Percentiles rank a stretch among this genome's conserved stretches.
phyloP scores from a whole-genome alignment of 2,888 invertebrate genomes.

The Caenorhabditis auriculariae region DNA sequence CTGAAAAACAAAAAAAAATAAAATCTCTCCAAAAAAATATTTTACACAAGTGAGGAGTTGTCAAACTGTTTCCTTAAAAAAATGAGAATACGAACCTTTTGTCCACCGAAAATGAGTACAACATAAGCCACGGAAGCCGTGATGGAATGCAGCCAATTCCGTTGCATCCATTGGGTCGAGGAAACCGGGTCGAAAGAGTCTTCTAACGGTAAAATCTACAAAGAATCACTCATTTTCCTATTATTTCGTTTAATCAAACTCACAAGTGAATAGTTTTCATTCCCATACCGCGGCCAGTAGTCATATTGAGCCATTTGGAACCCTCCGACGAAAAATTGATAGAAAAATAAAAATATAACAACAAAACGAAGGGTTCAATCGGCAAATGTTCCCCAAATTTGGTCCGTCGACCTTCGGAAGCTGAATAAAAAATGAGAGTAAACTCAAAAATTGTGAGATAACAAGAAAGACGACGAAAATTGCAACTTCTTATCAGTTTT shows the following conservation, averaged over 20 bases:
- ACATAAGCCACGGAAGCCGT: conserved; percentile 80
- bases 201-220: conserved; percentile 84
- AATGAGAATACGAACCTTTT: conserved; percentile 69
- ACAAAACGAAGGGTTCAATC: no score
- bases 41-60: no score
- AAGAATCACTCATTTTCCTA: no score
- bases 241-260: no score
- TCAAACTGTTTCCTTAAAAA: conserved; percentile 5
- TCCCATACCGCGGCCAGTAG: conserved; percentile 58
- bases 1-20: background rate
- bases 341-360: no score
- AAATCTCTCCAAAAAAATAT: background rate
- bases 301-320: conserved; percentile 59
- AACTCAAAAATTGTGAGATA: no score
- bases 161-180: conserved; percentile 81
- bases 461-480: no score
- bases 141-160: conserved; percentile 76
- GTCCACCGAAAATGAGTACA: conserved; percentile 88
- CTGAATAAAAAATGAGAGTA: no score
- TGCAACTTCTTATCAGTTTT: no score
- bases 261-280: conserved; percentile 78
- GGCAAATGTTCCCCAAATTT: no score
- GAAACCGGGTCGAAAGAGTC: conserved; percentile 86
- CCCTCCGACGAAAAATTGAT: no score
- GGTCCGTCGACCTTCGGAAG: no score